These are phyloP conservation scores for Agonopterix subpropinquella DNA, from an alignment of 2,888 invertebrate genomes.

Conservation along the genomic window DNA sequence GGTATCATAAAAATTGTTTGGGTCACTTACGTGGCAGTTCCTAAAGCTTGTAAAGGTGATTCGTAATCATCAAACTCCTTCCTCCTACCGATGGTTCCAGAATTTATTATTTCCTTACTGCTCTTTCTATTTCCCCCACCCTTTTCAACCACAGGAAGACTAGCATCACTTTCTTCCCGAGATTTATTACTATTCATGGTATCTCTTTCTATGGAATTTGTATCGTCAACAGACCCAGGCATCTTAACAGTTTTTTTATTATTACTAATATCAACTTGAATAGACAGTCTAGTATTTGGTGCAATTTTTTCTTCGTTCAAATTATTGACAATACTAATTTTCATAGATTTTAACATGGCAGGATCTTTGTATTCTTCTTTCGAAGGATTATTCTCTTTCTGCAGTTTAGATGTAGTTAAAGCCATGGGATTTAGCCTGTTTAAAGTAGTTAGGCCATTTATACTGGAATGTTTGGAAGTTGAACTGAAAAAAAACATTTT, in stretches of 20 bases:
- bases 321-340: slow-evolving; percentile 45
- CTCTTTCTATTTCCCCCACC: slow-evolving; percentile 17
- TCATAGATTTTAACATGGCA: slow-evolving; percentile 34
- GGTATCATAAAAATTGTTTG: too few species aligned
- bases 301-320: slow-evolving; percentile 23
- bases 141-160: slow-evolving; percentile 19
- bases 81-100: slow-evolving; percentile 7
- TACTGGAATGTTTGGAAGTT: slow-evolving; percentile 47
- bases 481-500: slow-evolving; percentile 42
- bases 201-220: slow-evolving; percentile 8
- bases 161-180: slow-evolving; percentile 13
- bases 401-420: slow-evolving; percentile 30
- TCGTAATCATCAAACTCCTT: slow-evolving; percentile 44
- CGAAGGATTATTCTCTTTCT: slow-evolving; percentile 58
- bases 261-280: slow-evolving; percentile 42
- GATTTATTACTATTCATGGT: slow-evolving; percentile 9
- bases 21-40: slow-evolving; percentile 43
- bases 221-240: slow-evolving; percentile 22
- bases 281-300: slow-evolving; percentile 32
- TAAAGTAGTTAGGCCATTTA: slow-evolving; percentile 24
- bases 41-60: slow-evolving; percentile 58
- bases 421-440: slow-evolving; percentile 25
- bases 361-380: slow-evolving; percentile 38
- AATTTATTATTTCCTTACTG: slow-evolving; percentile 10
- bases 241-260: slow-evolving; percentile 48